Evolutionary conservation across 2,888 invertebrate genomes (phyloP).

Genomic region (Drosophila paracracens): DNA sequence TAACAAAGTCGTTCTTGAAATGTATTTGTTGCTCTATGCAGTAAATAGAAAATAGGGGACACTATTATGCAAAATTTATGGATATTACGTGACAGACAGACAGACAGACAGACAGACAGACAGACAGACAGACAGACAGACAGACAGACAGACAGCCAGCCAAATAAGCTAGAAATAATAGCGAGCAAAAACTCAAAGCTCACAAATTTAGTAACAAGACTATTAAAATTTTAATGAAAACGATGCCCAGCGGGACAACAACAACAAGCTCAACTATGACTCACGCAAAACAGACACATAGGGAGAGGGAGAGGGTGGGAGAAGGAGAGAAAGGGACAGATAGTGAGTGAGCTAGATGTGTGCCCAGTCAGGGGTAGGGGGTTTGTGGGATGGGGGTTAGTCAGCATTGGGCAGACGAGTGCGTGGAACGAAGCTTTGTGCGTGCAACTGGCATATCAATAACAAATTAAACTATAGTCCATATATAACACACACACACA

Average conservation of each 20-base stretch:
- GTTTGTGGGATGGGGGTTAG: slow-evolving; percentile 1
- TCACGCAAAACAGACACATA: slow-evolving; percentile 49
- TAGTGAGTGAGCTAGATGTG: background rate
- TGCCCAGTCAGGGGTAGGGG: background rate
- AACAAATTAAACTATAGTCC: slow-evolving; percentile 55
- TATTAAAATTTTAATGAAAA: slow-evolving; percentile 79
- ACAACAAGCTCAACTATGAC: slow-evolving; percentile 53
- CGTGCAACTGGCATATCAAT: slow-evolving; percentile 79
- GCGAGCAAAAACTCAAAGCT: slow-evolving; percentile 19
- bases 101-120: slow-evolving; percentile 2
- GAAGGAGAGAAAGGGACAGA: background rate
- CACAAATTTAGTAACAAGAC: slow-evolving; percentile 45
- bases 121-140: slow-evolving; percentile 1
- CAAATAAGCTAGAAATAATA: slow-evolving; percentile 13
- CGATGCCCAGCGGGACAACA: slow-evolving; percentile 65
- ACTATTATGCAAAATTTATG: slow-evolving; percentile 43
- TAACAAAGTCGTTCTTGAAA: background rate
- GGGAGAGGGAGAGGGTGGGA: slow-evolving; percentile 1
- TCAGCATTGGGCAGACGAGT: slow-evolving; percentile 40
- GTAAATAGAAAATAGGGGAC: slow-evolving; percentile 1
- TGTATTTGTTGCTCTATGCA: background rate
- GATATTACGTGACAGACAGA: slow-evolving; percentile 41
- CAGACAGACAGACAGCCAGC: slow-evolving; percentile 1
- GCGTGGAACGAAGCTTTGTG: slow-evolving; percentile 59
- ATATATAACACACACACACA: slow-evolving; percentile 14